A percentile compares a stretch with the other conserved stretches of the same genome.
Evolutionary conservation across 2,113 vertebrate species (phyloP).

Genomic region (Mobula hypostoma): DNA sequence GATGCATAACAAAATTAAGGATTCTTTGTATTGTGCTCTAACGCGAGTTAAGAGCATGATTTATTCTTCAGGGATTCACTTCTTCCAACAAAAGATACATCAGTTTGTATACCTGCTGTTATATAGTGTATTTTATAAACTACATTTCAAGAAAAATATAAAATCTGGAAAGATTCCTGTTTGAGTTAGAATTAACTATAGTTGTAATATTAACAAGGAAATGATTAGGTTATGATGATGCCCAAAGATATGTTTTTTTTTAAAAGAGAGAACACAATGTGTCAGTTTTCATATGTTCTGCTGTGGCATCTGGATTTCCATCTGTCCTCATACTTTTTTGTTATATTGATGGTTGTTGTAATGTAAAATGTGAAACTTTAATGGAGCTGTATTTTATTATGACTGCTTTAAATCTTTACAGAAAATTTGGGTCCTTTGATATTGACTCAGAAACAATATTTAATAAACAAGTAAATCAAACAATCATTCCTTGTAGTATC

Average conservation of each 20-base stretch:
- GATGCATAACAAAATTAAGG: constrained; percentile 23
- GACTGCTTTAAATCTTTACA: constrained; percentile 74
- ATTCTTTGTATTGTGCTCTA: constrained; percentile 42
- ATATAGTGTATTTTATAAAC: constrained; percentile 88
- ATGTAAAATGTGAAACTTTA: constrained; percentile 97
- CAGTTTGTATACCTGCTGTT: constrained; percentile 85
- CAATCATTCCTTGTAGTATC: constrained; percentile 41
- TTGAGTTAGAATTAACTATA: constrained; percentile 26
- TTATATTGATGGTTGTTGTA: constrained; percentile 65
- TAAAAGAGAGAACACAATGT: constrained; percentile 16
- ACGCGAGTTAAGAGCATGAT: constrained; percentile 57
- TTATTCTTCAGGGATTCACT: constrained; percentile 84
- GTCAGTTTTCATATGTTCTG: constrained; percentile 66
- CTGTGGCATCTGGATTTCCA: constrained; percentile 66
- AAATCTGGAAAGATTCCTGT: constrained; percentile 38
- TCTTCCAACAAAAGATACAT: constrained; percentile 69
- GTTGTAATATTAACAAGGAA: constrained; percentile 46
- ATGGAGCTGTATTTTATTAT: constrained; percentile 95
- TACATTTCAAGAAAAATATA: constrained; percentile 50
- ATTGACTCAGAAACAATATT: constrained; percentile 82
- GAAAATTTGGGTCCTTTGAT: constrained; percentile 72
- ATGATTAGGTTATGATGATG: constrained; percentile 75
- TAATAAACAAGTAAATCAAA: constrained; percentile 76
- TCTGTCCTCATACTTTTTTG: constrained; percentile 72
- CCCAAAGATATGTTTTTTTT: constrained; percentile 62